Base-by-base conservation (phyloP, 2,888 invertebrate genomes). In the Dolichopus griseipennis region DNA sequence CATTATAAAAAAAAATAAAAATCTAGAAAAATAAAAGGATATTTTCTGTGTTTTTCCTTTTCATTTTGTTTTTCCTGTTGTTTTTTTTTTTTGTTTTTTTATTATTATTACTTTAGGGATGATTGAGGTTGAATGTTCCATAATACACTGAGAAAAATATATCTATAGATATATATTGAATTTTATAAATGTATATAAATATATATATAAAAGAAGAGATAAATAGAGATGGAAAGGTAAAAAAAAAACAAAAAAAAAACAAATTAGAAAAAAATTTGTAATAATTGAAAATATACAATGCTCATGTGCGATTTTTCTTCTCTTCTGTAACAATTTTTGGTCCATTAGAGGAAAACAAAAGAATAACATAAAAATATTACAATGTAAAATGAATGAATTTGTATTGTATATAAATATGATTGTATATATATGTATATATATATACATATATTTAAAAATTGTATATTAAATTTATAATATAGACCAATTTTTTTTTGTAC, bases 281-380 rank as follows among this genome's bases (percentile, higher is more conserved):
- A 63, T 63, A 63, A 63, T 63, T 63, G 63, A 63, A 63, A 27
- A 63, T 27, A 63, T 27, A 63, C 63, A 63, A 27, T 63, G 63
- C 63, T 63, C 63, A 63, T 63, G 63, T 63, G 63, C 63, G 63
- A 63, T 63, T 63, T n/a, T 27, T 27, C 27, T 27, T 27, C 27
- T 27, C 5, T 27, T 27, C 15, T 18, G 12, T 63, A n/a, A n/a
- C n/a, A n/a, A 21, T 27, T 63, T 63, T 63, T 63, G 63, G 63
- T 63, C 63, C 63, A 63, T 63, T 63, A 15, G 52, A 52, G 8
- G 18, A 52, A n/a, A 52, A 52, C 52, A 52, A 52, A 41, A 18
- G 52, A 52, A 52, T 18, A 52, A 12, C 9, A 41, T 2, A 41
- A 27, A 10, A 52, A 52, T 18, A 52, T 52, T 52, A 52, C 15